A percentile compares a stretch with the other conserved stretches of the same genome.
Evolutionary conservation across 2,888 invertebrate genomes (phyloP).

Genomic region (Euplagia quadripunctaria): DNA sequence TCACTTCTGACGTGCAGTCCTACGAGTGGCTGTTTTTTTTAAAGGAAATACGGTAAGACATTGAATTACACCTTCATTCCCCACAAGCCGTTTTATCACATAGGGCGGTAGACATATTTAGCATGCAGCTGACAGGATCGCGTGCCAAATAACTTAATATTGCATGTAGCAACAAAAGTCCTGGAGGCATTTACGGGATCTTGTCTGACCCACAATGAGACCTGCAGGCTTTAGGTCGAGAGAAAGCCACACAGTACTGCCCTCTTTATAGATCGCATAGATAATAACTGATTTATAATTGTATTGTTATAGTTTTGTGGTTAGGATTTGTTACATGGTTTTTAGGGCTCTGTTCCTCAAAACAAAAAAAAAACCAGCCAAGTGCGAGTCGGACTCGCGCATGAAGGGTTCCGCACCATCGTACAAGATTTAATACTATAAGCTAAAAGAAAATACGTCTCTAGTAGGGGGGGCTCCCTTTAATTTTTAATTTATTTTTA

Average conservation of each 20-base stretch:
- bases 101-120: neutral
- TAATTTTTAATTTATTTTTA: too few species aligned
- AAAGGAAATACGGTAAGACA: too few species aligned
- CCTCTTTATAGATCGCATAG: slow-evolving; percentile 29
- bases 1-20: too few species aligned
- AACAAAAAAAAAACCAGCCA: too few species aligned
- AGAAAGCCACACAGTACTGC: slow-evolving; percentile 36
- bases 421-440: too few species aligned
- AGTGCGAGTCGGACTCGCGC: too few species aligned
- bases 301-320: slow-evolving; percentile 42
- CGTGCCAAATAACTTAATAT: neutral
- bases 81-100: neutral
- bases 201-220: slow-evolving; percentile 16
- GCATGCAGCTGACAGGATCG: neutral
- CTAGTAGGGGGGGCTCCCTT: too few species aligned
- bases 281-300: slow-evolving; percentile 41
- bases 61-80: neutral
- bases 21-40: too few species aligned
- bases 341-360: neutral
- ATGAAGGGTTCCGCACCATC: too few species aligned
- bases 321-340: neutral
- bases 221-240: slow-evolving; percentile 37
- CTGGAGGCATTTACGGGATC: slow-evolving; percentile 42
- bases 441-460: too few species aligned
- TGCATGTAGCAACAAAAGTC: slow-evolving; percentile 5